phyloP scores from a whole-genome alignment of 37 sponge, comb jelly and placozoan species.

The Tethya wilhelma region DNA sequence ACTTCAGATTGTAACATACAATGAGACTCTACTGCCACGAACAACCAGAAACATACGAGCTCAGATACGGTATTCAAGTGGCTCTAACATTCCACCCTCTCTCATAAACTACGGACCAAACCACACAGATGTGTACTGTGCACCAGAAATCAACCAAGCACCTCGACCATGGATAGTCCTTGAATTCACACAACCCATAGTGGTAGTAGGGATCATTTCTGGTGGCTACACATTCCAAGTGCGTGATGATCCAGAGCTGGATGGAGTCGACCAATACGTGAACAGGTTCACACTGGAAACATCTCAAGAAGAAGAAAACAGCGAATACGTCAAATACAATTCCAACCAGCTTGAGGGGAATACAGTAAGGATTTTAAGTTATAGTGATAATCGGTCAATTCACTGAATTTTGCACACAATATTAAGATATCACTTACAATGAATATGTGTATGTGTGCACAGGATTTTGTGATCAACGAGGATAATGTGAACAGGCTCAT shows the following conservation, averaged over 20 bases:
- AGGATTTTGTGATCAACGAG: neutral
- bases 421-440: too few relatives aligned
- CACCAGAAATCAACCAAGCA: neutral
- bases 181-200: slow-evolving; percentile 23
- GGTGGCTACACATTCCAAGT: neutral
- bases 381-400: too few relatives aligned
- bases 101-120: neutral
- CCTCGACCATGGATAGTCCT: neutral
- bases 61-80: neutral
- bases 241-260: neutral
- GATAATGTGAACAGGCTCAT: neutral
- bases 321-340: neutral
- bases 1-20: slow-evolving; percentile 6
- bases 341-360: neutral
- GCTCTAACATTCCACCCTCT: neutral
- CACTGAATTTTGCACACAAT: too few relatives aligned
- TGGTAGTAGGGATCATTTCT: slow-evolving; percentile 8
- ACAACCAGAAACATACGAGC: neutral
- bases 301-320: neutral
- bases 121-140: slow-evolving; percentile 12
- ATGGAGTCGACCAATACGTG: neutral
- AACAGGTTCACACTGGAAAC: neutral
- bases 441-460: neutral
- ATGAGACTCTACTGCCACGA: slow-evolving; percentile 12
- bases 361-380: too few relatives aligned